Evolutionary conservation across 1,140 invertebrate genomes (phyloP), one percentile per base, ranked within the genome.

Genomic region (Drosophila pandora): DNA sequence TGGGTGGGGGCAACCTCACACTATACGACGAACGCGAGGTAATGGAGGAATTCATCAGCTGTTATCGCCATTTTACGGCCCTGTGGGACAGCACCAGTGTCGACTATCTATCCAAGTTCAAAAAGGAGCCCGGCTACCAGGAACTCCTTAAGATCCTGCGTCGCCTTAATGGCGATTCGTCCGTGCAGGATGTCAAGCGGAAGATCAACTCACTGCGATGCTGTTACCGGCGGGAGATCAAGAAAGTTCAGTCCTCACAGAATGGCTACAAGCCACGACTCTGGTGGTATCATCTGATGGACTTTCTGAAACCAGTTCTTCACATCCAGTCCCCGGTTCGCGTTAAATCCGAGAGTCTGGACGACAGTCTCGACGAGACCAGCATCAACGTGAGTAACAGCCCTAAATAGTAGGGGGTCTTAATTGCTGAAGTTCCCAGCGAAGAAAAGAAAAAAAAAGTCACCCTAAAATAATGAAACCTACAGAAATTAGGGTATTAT

Each of bases 31-130:
- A 87, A 7, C 77, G 77, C 37, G 78, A 82, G 48, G 70, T 85
- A 0, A 79, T 85, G 78, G 70, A 79, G 53, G 82, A 85, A 32
- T 85, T 87, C 34, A 85, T 85, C 22, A 82, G 82, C 65, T 85
- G 82, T 23, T 85, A 85, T 65, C 74, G 55, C 0, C 78, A 88
- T 5, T 85, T 78, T 3, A 57, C 61, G 2, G 64, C 83, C 3
- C 47, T 85, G n/a, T 87, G 82, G 82, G 70, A 85, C 37, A 85
- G 48, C 56, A 55, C 13, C 2, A 64, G 61, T 2, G 39, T 28
- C 12, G 83, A 87, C 7, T 85, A 85, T 22, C 28, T 82, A 9
- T 87, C 78, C n/a, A 87, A 87, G 2, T 55, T 70, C 10, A 88
- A 76, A 1, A 85, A 85, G 32, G 64, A 69, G 13, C 69, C 81